Evolutionary conservation across 2,113 vertebrate species (phyloP).

Genomic region (Brachypodius melanocephalos): DNA sequence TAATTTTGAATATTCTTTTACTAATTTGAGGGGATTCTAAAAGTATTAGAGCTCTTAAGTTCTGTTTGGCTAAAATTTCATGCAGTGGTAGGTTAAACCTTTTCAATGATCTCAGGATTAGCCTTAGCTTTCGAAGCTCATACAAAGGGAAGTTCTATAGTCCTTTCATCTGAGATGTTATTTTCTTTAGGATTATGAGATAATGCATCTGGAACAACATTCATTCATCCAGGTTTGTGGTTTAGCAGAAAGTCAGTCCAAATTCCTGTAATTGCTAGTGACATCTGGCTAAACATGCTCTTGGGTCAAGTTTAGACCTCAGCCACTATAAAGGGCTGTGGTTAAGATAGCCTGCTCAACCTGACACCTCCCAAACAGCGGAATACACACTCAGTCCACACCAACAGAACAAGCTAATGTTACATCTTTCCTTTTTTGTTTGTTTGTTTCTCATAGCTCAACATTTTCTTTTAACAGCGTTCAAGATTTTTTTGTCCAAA

Average conservation of each 20-base stretch:
- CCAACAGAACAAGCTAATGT: neutral
- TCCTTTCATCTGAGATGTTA: constrained; percentile 52
- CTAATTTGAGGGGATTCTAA: neutral
- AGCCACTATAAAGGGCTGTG: constrained; percentile 13
- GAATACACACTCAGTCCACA: neutral
- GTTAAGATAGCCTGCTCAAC: neutral
- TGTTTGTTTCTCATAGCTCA: neutral
- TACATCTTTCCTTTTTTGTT: neutral
- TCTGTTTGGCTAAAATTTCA: constrained; percentile 50
- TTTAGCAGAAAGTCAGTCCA: constrained; percentile 37
- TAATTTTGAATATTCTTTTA: neutral
- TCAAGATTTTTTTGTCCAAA: neutral
- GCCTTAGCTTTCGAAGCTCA: constrained; percentile 29
- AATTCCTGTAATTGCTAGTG: constrained; percentile 28
- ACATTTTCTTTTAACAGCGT: neutral
- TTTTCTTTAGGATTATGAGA: constrained; percentile 67
- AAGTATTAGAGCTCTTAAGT: constrained; percentile 1
- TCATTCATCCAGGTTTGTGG: constrained; percentile 58
- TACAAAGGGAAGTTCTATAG: constrained; percentile 38
- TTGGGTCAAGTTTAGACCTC: constrained; percentile 45
- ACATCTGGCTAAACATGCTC: constrained; percentile 56
- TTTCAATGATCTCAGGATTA: constrained; percentile 42
- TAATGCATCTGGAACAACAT: constrained; percentile 67
- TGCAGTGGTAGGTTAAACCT: constrained; percentile 20
- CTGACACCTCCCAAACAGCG: constrained; percentile 8